phyloP scores from a whole-genome alignment of 2,113 vertebrate genomes.

The Epinephelus cyanopodus region DNA sequence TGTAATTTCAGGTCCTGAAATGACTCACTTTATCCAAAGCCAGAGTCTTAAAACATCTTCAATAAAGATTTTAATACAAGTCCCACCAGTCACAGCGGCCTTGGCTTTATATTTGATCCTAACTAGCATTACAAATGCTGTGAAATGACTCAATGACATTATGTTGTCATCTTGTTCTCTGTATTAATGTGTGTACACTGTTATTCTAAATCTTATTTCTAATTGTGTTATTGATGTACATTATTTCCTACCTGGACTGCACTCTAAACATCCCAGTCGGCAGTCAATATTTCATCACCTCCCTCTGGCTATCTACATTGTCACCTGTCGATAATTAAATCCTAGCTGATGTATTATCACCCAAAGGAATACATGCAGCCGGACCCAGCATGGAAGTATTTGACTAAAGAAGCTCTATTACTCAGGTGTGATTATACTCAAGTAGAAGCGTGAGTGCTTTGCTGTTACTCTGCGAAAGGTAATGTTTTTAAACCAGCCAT shows the following conservation, averaged over 20 bases:
- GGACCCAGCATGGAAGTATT: background rate
- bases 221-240: conserved; percentile 44
- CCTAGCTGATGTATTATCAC: conserved; percentile 36
- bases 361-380: conserved; percentile 9
- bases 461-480: conserved; percentile 7
- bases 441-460: background rate
- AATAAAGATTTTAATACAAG: conserved; percentile 33
- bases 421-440: background rate
- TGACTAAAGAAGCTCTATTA: conserved; percentile 3
- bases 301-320: conserved; percentile 13
- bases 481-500: background rate
- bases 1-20: conserved; percentile 28
- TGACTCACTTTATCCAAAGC: conserved; percentile 17
- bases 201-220: conserved; percentile 31
- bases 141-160: conserved; percentile 1
- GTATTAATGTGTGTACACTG: background rate
- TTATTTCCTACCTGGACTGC: conserved; percentile 26
- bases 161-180: background rate
- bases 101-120: conserved; percentile 1
- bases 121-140: conserved; percentile 16
- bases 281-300: conserved; percentile 59
- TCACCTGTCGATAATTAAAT: conserved; percentile 42
- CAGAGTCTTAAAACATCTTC: conserved; percentile 21
- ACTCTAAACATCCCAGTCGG: conserved; percentile 46
- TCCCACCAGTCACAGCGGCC: conserved; percentile 15